Evolutionary conservation across 2,797 vertebrate species (phyloP).

Genomic region (Apogon talboti): DNA sequence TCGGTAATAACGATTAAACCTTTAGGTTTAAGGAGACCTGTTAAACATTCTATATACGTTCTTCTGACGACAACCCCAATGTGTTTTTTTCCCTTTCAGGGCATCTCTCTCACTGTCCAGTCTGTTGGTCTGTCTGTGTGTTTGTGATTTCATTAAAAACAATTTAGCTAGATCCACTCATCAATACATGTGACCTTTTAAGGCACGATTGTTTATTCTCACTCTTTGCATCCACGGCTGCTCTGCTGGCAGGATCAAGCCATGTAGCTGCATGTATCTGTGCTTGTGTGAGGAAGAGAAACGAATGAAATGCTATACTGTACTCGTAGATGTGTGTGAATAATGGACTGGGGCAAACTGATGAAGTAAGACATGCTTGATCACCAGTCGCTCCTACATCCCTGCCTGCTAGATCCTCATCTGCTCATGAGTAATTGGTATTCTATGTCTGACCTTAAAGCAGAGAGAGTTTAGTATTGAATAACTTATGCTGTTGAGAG

Average conservation of each 20-base stretch:
- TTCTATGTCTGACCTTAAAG: conserved; percentile 27
- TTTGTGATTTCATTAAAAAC: conserved; percentile 74
- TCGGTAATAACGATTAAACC: not conserved
- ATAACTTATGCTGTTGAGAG: conserved; percentile 41
- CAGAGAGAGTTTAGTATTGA: conserved; percentile 37
- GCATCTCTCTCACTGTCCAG: conserved; percentile 27
- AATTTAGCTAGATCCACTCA: conserved; percentile 70
- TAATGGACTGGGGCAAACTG: conserved; percentile 30
- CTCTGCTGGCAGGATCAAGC: conserved; percentile 24
- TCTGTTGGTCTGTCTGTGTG: conserved; percentile 53
- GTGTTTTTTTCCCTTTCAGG: conserved; percentile 4
- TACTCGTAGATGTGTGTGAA: conserved; percentile 7
- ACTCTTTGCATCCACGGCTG: conserved; percentile 44
- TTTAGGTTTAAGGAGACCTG: not conserved
- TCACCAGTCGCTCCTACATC: conserved; percentile 36
- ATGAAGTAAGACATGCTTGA: conserved; percentile 47
- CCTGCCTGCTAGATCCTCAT: conserved; percentile 36
- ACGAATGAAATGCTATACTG: conserved; percentile 19
- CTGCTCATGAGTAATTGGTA: conserved; percentile 33
- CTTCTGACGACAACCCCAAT: too few relatives aligned
- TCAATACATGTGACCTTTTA: conserved; percentile 64
- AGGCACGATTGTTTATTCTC: conserved; percentile 64
- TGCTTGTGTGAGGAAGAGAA: conserved; percentile 20
- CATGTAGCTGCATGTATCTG: conserved; percentile 40
- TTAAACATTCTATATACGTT: too few relatives aligned